phyloP scores from a whole-genome alignment of 2,113 vertebrate genomes.

The Anhinga rufa region DNA sequence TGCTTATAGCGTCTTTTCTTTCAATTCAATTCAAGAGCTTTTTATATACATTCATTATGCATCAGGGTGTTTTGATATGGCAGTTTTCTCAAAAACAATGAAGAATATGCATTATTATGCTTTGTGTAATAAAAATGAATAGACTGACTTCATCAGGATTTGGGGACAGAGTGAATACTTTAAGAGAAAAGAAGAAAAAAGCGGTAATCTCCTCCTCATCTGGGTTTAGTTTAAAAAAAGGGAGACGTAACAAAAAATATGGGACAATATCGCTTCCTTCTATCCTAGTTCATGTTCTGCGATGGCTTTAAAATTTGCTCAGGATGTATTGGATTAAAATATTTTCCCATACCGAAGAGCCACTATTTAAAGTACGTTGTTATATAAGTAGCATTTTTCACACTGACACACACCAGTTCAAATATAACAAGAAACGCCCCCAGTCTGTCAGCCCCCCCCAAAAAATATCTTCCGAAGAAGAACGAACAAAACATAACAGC shows the following conservation, averaged over 20 bases:
- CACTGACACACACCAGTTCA: neutral
- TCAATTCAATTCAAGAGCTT: neutral
- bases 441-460: conserved; percentile 22
- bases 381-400: conserved; percentile 29
- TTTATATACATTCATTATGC: conserved; percentile 20
- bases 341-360: neutral
- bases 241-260: neutral
- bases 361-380: conserved; percentile 15
- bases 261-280: neutral
- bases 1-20: conserved; percentile 26
- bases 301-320: neutral
- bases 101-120: neutral
- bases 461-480: neutral
- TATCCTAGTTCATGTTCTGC: neutral
- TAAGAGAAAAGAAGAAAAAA: neutral
- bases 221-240: neutral
- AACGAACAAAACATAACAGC: conserved; percentile 22
- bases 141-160: neutral
- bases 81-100: neutral
- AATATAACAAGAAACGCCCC: conserved; percentile 6
- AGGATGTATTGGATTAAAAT: conserved; percentile 4
- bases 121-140: conserved; percentile 11
- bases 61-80: neutral
- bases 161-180: neutral
- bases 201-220: neutral